phyloP scores from a whole-genome alignment of 2,113 vertebrate species.

The Cettia cetti region DNA sequence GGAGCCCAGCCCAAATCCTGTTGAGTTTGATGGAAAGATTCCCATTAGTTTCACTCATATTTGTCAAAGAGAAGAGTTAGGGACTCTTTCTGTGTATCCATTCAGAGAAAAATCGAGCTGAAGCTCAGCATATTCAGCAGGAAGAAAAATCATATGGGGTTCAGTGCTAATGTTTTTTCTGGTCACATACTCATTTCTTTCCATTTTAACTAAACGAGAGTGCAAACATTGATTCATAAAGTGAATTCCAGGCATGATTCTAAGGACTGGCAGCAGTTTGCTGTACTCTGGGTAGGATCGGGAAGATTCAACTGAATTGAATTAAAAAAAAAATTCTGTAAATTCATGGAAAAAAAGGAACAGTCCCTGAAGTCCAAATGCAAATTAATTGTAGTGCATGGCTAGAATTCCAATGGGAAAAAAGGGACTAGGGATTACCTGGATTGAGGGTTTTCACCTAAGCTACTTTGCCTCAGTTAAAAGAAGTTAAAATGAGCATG shows the following conservation, averaged over 20 bases:
- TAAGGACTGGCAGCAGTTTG: not conserved
- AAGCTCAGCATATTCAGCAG: not conserved
- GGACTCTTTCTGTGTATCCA: not conserved
- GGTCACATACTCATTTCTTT: slow-evolving; percentile 9
- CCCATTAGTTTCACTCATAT: not conserved
- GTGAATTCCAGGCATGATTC: slow-evolving; percentile 5
- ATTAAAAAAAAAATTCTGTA: not conserved
- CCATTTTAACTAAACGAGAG: not conserved
- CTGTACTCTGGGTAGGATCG: not conserved
- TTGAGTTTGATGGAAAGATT: not conserved
- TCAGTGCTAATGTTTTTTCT: slow-evolving; percentile 57
- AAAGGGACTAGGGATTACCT: not conserved
- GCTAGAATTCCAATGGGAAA: not conserved
- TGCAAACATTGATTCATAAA: slow-evolving; percentile 3
- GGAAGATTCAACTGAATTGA: not conserved
- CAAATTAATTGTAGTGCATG: not conserved
- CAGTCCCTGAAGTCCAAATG: not conserved
- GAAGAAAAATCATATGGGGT: not conserved
- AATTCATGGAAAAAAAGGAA: not conserved
- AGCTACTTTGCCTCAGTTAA: not conserved
- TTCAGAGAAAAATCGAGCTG: not conserved
- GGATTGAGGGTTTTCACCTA: not conserved
- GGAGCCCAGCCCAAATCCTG: not conserved
- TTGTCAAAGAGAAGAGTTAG: not conserved
- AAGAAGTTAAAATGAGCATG: not conserved